phyloP scores from a whole-genome alignment of 1,140 invertebrate species.

The Melitaea cinxia region DNA sequence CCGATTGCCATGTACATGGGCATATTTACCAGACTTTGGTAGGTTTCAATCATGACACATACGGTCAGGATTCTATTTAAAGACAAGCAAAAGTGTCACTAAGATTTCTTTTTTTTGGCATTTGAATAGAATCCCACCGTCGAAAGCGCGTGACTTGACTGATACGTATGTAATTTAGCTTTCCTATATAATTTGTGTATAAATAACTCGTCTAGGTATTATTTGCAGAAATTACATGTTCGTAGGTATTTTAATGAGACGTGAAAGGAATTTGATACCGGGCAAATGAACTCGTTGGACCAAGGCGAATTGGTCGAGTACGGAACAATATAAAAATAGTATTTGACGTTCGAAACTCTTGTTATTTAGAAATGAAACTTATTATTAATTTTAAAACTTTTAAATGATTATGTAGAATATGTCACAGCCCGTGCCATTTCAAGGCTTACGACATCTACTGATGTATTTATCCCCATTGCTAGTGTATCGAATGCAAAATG shows the following conservation, averaged over 20 bases:
- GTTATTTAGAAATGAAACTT: conserved; percentile 28
- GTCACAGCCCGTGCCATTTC: conserved; percentile 20
- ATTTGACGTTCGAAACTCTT: conserved; percentile 23
- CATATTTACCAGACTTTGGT: no score
- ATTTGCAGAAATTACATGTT: conserved; percentile 20
- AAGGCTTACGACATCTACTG: conserved; percentile 34
- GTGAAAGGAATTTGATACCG: conserved; percentile 48
- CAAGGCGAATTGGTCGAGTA: conserved; percentile 48
- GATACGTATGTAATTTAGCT: conserved; percentile 12
- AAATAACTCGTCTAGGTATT: conserved; percentile 9
- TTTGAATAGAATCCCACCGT: conserved; percentile 1
- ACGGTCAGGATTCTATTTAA: conserved; percentile 22
- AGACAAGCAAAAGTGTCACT: conserved; percentile 11
- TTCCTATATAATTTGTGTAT: conserved; percentile 17
- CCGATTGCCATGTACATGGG: conserved; percentile 27
- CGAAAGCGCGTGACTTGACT: conserved; percentile 17
- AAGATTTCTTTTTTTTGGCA: conserved; percentile 13
- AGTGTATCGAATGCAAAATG: conserved; percentile 32
- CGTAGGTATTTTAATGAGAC: conserved; percentile 41
- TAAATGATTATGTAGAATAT: conserved; percentile 23
- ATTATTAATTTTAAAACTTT: conserved; percentile 36
- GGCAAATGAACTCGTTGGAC: conserved; percentile 41
- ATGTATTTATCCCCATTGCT: conserved; percentile 31
- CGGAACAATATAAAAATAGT: conserved; percentile 45
- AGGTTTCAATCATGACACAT: no score